Evolutionary conservation across 2,113 vertebrate genomes (phyloP).

Genomic region (Ochotona princeps): DNA sequence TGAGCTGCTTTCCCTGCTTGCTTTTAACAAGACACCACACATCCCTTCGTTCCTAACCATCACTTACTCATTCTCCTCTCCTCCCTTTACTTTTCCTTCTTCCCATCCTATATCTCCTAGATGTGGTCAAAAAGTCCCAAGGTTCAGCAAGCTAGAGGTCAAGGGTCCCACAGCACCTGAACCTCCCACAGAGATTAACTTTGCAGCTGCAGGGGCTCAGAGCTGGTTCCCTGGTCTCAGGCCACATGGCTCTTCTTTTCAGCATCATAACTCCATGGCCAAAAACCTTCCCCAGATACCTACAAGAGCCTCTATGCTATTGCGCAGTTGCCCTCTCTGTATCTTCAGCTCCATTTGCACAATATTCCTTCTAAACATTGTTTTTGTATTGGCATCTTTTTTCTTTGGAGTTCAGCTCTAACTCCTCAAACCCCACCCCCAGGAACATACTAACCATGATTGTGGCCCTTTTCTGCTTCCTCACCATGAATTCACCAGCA

Average conservation of each 20-base stretch:
- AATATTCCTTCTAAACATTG: not conserved
- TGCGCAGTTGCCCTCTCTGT: not conserved
- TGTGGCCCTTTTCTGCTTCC: not conserved
- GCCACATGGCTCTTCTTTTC: not conserved
- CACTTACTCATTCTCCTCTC: not conserved
- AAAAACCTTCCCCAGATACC: too few relatives aligned
- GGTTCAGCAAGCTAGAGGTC: not conserved
- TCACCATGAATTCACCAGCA: not conserved
- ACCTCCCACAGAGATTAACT: not conserved
- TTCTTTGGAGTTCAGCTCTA: not conserved
- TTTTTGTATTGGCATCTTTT: not conserved
- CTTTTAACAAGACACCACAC: not conserved
- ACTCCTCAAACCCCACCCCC: not conserved
- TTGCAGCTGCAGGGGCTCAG: not conserved
- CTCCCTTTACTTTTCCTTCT: not conserved
- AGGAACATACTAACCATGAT: fast-evolving
- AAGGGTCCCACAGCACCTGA: fast-evolving
- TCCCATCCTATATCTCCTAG: fast-evolving
- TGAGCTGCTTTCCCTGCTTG: not conserved
- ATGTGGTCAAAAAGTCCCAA: not conserved
- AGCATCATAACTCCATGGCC: not conserved
- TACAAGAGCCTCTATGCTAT: not conserved
- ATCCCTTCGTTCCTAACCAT: not conserved
- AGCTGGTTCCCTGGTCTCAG: not conserved
- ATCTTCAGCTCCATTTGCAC: not conserved